A percentile compares a stretch with the other conserved stretches of the same genome.
Conservation (phyloP, 2,797 vertebrate species). For the Agapornis canus region DNA sequence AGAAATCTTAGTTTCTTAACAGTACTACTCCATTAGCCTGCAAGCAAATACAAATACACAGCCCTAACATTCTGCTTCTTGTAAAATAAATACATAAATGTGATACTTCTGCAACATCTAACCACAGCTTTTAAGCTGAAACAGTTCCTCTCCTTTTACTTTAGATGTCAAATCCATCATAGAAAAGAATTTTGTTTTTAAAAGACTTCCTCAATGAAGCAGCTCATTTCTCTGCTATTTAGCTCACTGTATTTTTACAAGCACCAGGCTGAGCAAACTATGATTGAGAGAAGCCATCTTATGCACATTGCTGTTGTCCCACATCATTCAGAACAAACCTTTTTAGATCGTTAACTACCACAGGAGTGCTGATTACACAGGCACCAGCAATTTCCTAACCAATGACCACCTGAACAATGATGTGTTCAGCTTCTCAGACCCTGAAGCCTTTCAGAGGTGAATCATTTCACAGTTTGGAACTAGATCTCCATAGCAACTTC, state of each 20-base stretch:
- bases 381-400: slow-evolving; percentile 99
- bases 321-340: slow-evolving; percentile 99
- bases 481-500: slow-evolving; percentile 99
- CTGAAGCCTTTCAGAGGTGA: slow-evolving; percentile 99
- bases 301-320: slow-evolving; percentile 97
- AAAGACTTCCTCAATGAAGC: slow-evolving; percentile 70
- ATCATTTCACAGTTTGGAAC: slow-evolving; percentile 99
- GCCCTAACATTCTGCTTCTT: not conserved
- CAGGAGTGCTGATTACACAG: slow-evolving; percentile 99
- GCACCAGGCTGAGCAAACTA: slow-evolving; percentile 80
- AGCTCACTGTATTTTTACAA: slow-evolving; percentile 77
- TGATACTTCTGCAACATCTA: slow-evolving; percentile 44
- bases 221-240: slow-evolving; percentile 68
- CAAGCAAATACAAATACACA: slow-evolving; percentile 6
- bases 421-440: slow-evolving; percentile 99
- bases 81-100: slow-evolving; percentile 51
- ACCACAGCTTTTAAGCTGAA: slow-evolving; percentile 66
- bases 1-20: slow-evolving; percentile 28
- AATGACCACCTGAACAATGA: slow-evolving; percentile 99
- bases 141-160: slow-evolving; percentile 60
- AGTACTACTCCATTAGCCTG: not conserved
- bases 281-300: slow-evolving; percentile 92
- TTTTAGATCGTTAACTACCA: slow-evolving; percentile 99
- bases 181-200: slow-evolving; percentile 70
- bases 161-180: slow-evolving; percentile 70